These are phyloP conservation scores for Sparidentex hasta DNA, from an alignment of 2,797 vertebrate species.

Conservation along the genomic window DNA sequence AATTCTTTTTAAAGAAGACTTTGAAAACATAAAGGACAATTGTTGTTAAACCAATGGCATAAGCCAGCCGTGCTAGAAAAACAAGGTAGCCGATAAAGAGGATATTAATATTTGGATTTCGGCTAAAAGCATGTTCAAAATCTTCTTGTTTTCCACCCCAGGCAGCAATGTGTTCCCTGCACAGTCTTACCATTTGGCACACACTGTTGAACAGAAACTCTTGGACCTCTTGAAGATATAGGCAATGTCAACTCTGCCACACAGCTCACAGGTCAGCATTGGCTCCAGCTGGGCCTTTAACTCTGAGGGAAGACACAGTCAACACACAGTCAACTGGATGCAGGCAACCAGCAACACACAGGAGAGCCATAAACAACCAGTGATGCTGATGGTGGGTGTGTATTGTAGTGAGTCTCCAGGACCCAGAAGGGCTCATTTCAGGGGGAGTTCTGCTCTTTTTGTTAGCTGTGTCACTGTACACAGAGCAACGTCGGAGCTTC, in stretches of 20 bases:
- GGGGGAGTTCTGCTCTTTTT: too few species aligned
- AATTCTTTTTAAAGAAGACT: too few species aligned
- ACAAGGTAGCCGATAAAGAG: too few species aligned
- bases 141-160: background rate
- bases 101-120: background rate
- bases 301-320: constrained; percentile 79
- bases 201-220: constrained; percentile 96
- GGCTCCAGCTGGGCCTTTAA: constrained; percentile 89
- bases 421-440: too few species aligned
- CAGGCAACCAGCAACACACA: background rate
- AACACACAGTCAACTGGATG: background rate
- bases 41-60: too few species aligned
- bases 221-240: constrained; percentile 96
- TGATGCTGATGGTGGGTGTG: too few species aligned
- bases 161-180: background rate
- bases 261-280: constrained; percentile 95
- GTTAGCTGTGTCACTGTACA: too few species aligned
- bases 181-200: constrained; percentile 91
- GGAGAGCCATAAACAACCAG: too few species aligned
- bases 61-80: too few species aligned
- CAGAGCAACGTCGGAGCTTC: too few species aligned
- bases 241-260: constrained; percentile 93
- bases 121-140: background rate
- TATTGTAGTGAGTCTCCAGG: too few species aligned
- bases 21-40: too few species aligned